phyloP scores from a whole-genome alignment of 2,113 vertebrate genomes.

The Phalacrocorax pelagicus region DNA sequence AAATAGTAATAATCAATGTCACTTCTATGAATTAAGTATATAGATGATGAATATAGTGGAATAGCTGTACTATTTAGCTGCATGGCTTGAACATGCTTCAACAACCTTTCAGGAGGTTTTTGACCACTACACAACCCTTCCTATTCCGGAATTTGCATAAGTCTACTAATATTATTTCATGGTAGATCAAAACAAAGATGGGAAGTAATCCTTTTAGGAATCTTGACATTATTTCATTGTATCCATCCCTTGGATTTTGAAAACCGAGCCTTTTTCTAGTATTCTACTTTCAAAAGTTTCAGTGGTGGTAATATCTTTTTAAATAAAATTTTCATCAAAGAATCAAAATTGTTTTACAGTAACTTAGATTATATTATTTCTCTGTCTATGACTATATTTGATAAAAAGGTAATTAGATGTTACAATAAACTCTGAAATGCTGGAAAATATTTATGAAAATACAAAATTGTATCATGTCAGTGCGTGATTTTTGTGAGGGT shows the following conservation, averaged over 20 bases:
- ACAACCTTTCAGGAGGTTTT: background rate
- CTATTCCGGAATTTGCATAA: background rate
- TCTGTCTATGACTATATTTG: background rate
- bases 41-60: background rate
- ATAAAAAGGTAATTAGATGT: background rate
- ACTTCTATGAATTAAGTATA: background rate
- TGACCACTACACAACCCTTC: background rate
- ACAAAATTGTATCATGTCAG: background rate
- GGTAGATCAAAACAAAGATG: background rate
- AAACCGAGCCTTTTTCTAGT: background rate
- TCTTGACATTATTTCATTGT: background rate
- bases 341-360: background rate
- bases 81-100: background rate
- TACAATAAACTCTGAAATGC: background rate
- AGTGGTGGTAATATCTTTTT: background rate
- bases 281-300: background rate
- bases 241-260: background rate
- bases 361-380: background rate
- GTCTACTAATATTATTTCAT: background rate
- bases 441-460: background rate
- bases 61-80: background rate
- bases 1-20: background rate
- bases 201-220: background rate
- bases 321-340: background rate
- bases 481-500: background rate